Base-by-base conservation (phyloP, 2,797 vertebrate genomes). In the Hephaestus fuliginosus region DNA sequence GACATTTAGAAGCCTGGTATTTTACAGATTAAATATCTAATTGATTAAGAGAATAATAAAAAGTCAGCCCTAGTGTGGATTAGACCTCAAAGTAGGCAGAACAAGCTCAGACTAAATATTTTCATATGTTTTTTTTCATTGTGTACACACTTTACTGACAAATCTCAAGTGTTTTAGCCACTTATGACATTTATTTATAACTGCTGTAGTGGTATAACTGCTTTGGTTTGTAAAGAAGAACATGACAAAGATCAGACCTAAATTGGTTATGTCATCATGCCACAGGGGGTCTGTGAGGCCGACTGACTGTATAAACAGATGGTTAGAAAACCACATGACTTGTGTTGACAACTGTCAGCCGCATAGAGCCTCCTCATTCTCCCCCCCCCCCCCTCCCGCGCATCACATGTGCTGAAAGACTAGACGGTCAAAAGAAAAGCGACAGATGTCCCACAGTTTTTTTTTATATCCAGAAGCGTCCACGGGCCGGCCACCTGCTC, bases 391-490 rank as follows among this genome's bases (percentile, higher is more conserved):
- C 0, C 17, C 56, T 73, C 39, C 22, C 53, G 30, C 25, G 25
- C 4, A 36, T 77, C 67, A 74, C 86, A 89, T 84, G 78, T 86
- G 86, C 86, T 87, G 87, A 86, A 82, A 87, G 80, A 85, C 82
- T 72, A 81, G 82, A 87, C 63, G 6, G 57, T 74, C 61, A 78
- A 85, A 70, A 77, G 74, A 28, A 74, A 74, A 69, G 68, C 49
- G 78, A 77, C 89, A 90, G 84, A 87, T 89, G 88, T 80, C 80
- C 80, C 75, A 36, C 70, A 58, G 72, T 76, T 84, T 85, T 84
- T 87, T 76, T 84, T 85, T 83, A 90, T 88, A 78, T 92, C 93
- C 88, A 89, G 93, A 95, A 93, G 57, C 41, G 74, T 94, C 88
- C 75, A 55, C 61, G 11, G 52, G 60, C 62, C 5, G 43, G 22